These are phyloP conservation scores for Drosophila falleni DNA, from an alignment of 2,888 invertebrate genomes.

Conservation along the genomic window DNA sequence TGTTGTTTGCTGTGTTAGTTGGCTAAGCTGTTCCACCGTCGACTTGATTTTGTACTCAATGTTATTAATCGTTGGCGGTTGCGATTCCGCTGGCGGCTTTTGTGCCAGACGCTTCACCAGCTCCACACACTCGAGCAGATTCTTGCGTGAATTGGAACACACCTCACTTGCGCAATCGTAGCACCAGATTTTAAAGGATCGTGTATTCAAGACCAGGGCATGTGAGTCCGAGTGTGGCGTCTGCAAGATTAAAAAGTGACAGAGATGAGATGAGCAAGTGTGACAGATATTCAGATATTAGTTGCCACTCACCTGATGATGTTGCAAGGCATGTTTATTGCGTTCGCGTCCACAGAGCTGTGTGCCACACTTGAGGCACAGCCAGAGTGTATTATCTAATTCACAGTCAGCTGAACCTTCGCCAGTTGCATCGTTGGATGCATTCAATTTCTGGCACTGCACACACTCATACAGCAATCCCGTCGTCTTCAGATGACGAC, in stretches of 20 bases:
- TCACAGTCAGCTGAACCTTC: constrained; percentile 81
- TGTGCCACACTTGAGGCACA: constrained; percentile 93
- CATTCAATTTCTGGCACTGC: constrained; percentile 86
- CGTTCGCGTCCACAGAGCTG: constrained; percentile 90
- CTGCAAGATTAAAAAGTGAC: constrained; percentile 46
- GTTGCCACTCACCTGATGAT: constrained; percentile 86
- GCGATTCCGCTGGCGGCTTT: constrained; percentile 61
- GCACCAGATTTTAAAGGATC: constrained; percentile 91
- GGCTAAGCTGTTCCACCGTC: constrained; percentile 65
- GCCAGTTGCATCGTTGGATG: constrained; percentile 78
- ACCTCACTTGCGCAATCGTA: constrained; percentile 92
- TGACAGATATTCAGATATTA: too few species aligned
- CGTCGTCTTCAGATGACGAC: constrained; percentile 87
- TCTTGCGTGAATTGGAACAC: constrained; percentile 87
- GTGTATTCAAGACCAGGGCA: constrained; percentile 90
- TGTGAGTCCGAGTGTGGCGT: constrained; percentile 92
- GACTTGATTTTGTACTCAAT: constrained; percentile 77
- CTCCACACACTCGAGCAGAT: constrained; percentile 91
- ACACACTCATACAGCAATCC: constrained; percentile 87
- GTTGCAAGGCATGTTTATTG: constrained; percentile 90
- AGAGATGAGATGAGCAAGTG: not conserved
- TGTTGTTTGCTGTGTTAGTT: constrained; percentile 11
- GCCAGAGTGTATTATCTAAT: constrained; percentile 88
- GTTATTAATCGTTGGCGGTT: constrained; percentile 56
- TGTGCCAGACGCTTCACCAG: constrained; percentile 88